A percentile compares a stretch with the other conserved stretches of the same genome.
Conservation (phyloP, 2,797 vertebrate genomes). For the Pagetopsis macropterus region DNA sequence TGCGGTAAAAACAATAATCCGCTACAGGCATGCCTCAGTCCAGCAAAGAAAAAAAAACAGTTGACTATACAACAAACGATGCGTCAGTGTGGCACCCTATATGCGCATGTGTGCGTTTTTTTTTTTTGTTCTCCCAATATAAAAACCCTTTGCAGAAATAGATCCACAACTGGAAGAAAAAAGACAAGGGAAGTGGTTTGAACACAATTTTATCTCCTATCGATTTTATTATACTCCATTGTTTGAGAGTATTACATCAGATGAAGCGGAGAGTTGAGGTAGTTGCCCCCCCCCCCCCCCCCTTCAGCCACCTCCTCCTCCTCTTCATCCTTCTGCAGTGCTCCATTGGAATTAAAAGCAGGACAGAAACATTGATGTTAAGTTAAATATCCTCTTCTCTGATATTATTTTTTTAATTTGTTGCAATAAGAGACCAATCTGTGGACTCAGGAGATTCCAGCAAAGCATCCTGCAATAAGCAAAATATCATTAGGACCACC, state of each 20-base stretch:
- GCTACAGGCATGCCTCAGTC: slow-evolving; percentile 72
- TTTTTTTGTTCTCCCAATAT: not conserved
- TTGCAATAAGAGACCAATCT: slow-evolving; percentile 25
- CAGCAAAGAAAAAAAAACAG: slow-evolving; percentile 46
- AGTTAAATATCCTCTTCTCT: slow-evolving; percentile 50
- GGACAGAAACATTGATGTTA: slow-evolving; percentile 44
- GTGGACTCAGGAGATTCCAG: slow-evolving; percentile 40
- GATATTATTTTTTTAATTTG: slow-evolving; percentile 30
- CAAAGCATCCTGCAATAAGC: slow-evolving; percentile 49
- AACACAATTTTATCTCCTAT: slow-evolving; percentile 35
- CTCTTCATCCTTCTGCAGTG: slow-evolving; percentile 67
- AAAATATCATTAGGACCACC: slow-evolving; percentile 58
- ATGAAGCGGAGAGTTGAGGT: slow-evolving; percentile 36
- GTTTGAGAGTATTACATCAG: slow-evolving; percentile 66
- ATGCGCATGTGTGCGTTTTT: slow-evolving; percentile 79
- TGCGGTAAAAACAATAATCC: slow-evolving; percentile 80
- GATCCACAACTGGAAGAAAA: slow-evolving; percentile 14
- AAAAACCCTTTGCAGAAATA: slow-evolving; percentile 25
- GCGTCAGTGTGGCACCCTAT: slow-evolving; percentile 76
- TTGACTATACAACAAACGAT: slow-evolving; percentile 76
- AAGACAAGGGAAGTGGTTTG: slow-evolving; percentile 10
- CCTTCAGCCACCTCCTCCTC: not conserved
- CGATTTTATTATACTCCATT: slow-evolving; percentile 28
- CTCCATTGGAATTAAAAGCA: slow-evolving; percentile 60
- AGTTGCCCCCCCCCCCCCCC: slow-evolving; percentile 16